A percentile compares a stretch with the other conserved stretches of the same genome.
Conservation (phyloP, 2,113 vertebrate genomes). For the Pheucticus melanocephalus region DNA sequence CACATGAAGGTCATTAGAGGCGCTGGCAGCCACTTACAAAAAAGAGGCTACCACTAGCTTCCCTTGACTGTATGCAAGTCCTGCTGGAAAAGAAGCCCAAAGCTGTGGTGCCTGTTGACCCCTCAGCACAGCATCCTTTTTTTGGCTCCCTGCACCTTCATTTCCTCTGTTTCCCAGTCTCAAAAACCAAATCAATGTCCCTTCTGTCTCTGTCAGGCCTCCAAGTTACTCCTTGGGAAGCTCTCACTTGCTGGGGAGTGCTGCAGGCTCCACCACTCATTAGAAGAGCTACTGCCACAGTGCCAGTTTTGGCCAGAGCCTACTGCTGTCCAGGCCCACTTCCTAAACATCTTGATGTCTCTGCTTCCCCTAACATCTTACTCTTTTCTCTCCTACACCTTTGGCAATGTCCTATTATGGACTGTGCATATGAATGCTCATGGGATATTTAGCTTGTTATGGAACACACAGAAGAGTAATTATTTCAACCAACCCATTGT, state of each 20-base stretch:
- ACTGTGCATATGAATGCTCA: background rate
- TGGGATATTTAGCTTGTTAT: background rate
- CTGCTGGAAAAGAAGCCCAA: background rate
- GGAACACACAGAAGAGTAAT: background rate
- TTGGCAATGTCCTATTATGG: background rate
- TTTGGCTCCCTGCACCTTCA: background rate
- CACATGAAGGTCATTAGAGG: background rate
- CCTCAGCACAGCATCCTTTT: background rate
- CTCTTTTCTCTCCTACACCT: background rate
- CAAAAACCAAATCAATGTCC: background rate
- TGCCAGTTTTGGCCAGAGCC: background rate
- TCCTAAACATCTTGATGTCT: background rate
- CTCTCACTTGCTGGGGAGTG: background rate
- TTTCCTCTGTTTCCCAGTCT: background rate
- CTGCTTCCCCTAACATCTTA: background rate
- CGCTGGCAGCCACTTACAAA: background rate
- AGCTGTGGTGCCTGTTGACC: background rate
- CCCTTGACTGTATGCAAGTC: background rate
- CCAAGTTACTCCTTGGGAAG: background rate
- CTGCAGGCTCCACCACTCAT: background rate
- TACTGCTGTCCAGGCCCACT: rapidly evolving
- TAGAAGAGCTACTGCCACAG: background rate
- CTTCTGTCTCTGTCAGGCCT: background rate
- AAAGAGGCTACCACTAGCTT: background rate
- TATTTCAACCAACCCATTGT: background rate